Base-by-base conservation (phyloP, 2,888 invertebrate species). In the Hydropsyche betteni region DNA sequence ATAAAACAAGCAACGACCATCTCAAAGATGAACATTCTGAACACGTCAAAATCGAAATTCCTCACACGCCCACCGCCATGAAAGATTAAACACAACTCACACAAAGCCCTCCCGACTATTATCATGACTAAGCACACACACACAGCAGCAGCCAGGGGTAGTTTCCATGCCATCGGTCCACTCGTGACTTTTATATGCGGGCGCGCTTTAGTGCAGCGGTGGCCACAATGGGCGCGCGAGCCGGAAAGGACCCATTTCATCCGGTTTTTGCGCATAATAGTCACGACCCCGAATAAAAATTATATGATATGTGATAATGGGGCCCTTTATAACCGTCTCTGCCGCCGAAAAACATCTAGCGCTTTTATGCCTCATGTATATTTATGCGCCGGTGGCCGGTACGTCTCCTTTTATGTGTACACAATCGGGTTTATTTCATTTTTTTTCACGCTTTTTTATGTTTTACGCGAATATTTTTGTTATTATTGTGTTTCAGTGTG, bases 301-400 rank as follows among this genome's bases (percentile, higher is more conserved):
- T 72, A 72, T 72, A 72, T 72, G 72, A 72, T 72, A 72, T 72
- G 72, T 72, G 72, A 72, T 72, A 72, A 72, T 61, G 72, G 72
- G 50, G n/a, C 72, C 72, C 36, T 61, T 61, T 72, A 72, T 72
- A 72, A 58, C 51, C 51, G 50, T 44, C 69, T 44, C 44, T 8
- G 16, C 50, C 51, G 50, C 5, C 14, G 52, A 55, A 55, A 12
- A 14, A 24, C 36, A 24, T 24, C 36, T 44, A 36, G n/a, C 64
- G 58, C 55, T 58, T 72, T 72, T 58, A 58, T 55, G 72, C 55
- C 38, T 58, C 72, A 72, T 72, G 72, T 72, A 72, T 72, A 72
- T 72, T 72, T 72, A 72, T 72, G 55, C 38, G 58, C 51, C 53
- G 16, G 58, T 16, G 58, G 16, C n/a, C 34, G 34, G 64, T 64